These are phyloP conservation scores for Teleogryllus occipitalis DNA, from an alignment of 1,140 invertebrate species.

Conservation along the genomic window DNA sequence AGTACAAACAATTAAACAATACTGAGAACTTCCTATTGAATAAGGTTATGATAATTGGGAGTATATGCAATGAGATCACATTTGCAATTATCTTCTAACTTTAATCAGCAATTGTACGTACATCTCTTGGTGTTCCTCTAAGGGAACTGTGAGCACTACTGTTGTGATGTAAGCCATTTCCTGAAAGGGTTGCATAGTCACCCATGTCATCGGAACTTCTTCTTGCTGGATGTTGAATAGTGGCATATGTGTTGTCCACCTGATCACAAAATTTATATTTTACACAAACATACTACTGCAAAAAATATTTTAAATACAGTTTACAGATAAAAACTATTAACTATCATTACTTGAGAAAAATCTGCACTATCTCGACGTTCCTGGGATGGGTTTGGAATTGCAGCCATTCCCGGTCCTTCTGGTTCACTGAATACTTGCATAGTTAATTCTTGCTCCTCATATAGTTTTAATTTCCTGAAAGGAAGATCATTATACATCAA, in stretches of 20 bases:
- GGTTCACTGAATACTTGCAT: constrained; percentile 85
- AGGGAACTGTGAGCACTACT: constrained; percentile 33
- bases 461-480: constrained; percentile 71
- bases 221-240: constrained; percentile 62
- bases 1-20: no score
- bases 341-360: constrained; percentile 20
- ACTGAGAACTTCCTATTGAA: no score
- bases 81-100: no score
- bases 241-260: constrained; percentile 75
- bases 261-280: not conserved
- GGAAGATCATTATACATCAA: constrained; percentile 9
- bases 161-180: constrained; percentile 27
- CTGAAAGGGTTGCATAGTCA: constrained; percentile 62
- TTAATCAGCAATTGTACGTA: not conserved
- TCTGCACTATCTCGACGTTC: constrained; percentile 9
- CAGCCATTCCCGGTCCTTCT: constrained; percentile 37
- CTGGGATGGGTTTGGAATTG: constrained; percentile 13
- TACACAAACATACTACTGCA: not conserved
- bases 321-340: not conserved
- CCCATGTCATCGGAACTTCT: constrained; percentile 43
- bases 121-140: constrained; percentile 28
- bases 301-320: not conserved
- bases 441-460: constrained; percentile 86
- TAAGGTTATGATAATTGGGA: no score
- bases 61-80: no score